These are phyloP conservation scores for Pipra filicauda DNA, from an alignment of 2,113 vertebrate species.

Conservation along the genomic window DNA sequence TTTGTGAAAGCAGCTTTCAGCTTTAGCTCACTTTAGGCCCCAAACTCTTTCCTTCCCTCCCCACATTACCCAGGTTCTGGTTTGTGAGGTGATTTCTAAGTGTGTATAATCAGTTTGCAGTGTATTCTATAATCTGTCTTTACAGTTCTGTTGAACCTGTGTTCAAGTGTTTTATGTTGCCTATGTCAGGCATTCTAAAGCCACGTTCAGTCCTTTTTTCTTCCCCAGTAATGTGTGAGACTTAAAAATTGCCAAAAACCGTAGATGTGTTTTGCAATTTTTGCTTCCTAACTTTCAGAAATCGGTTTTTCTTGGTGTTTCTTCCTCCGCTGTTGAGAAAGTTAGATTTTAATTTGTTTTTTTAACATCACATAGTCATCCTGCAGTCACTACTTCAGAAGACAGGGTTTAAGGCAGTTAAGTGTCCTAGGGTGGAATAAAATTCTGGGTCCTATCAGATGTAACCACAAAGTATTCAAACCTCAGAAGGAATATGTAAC, in stretches of 20 bases:
- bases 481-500: background rate
- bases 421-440: background rate
- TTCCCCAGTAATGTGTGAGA: background rate
- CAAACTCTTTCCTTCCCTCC: background rate
- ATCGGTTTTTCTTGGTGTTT: background rate
- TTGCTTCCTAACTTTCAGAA: background rate
- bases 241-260: background rate
- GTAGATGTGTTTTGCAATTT: background rate
- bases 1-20: background rate
- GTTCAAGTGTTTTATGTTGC: too few species aligned
- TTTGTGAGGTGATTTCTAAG: background rate
- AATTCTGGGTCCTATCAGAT: background rate
- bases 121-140: background rate
- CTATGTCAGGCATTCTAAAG: too few species aligned
- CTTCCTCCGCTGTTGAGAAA: background rate
- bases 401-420: background rate
- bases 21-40: background rate
- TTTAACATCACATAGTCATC: background rate
- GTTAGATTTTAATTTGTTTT: background rate
- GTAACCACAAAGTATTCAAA: background rate
- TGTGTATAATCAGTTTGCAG: background rate
- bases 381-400: background rate
- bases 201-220: too few species aligned
- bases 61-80: background rate
- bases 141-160: background rate